Evolutionary conservation across 2,797 vertebrate species (phyloP), one percentile per base, ranked within the genome.

Genomic region (Betta splendens): DNA sequence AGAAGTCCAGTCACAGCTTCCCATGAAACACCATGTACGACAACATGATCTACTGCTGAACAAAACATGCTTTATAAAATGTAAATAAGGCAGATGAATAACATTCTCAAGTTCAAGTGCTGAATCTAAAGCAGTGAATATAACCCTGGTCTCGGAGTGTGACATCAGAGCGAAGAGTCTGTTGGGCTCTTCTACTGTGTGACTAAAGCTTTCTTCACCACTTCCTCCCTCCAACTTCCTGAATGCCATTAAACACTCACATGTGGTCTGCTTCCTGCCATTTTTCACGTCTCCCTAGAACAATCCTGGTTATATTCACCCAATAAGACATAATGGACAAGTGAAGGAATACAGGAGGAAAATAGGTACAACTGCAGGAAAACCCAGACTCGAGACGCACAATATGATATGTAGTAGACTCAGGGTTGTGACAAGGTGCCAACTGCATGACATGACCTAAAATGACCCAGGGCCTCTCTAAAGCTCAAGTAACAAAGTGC

Each of bases 201-300:
- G 69, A 84, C 73, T 67, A 53, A 77, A 81, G 57, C 80, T 87
- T 85, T 87, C 86, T 82, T 80, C 17, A 69, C 75, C 18, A 62
- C 84, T 92, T 91, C 90, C 90, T 82, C 62, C 85, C 72, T 66
- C 64, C 64, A 39, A 83, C 83, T 92, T 92, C 90, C 91, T 88
- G 86, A 85, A 81, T 64, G 64, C 77, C 74, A 63, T 74, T 69
- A 68, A 80, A 64, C 46, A 23, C 29, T 79, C 55, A 81, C 84
- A 90, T 83, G 69, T 84, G 85, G 77, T 80, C 52, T 6, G 56
- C 63, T 91, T 91, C 89, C 91, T 88, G 84, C 46, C 16, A 13
- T 61, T 81, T 67, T 22, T 77, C 66, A 75, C 7, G 5, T 61
- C 21, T 53, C 20, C 55, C 16, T 16, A 59, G 68, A 44, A 61